phyloP scores from a whole-genome alignment of 2,113 vertebrate species.

The Elgaria multicarinata region DNA sequence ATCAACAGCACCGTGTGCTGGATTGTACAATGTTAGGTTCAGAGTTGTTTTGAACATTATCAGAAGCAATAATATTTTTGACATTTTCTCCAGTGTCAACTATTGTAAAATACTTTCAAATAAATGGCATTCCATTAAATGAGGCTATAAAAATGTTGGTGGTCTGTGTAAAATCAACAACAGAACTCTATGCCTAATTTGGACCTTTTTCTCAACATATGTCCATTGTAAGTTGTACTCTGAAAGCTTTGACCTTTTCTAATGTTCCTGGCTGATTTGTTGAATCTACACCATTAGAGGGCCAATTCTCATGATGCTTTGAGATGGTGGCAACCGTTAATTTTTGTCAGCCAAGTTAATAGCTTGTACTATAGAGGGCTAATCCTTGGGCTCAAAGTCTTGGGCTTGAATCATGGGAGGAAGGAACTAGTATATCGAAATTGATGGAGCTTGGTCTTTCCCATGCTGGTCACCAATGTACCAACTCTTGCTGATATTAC shows the following conservation, averaged over 20 bases:
- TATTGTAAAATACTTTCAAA: conserved; percentile 33
- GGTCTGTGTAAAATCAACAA: conserved; percentile 20
- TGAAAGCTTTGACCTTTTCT: background rate
- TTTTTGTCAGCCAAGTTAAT: background rate
- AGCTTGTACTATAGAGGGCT: background rate
- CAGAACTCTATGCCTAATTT: conserved; percentile 1
- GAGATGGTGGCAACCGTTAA: background rate
- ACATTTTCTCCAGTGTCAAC: conserved; percentile 45
- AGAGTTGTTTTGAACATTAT: conserved; percentile 18
- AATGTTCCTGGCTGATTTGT: background rate
- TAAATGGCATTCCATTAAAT: conserved; percentile 17
- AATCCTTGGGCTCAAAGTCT: background rate
- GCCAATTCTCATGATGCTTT: background rate
- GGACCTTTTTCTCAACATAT: background rate
- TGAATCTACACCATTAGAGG: background rate
- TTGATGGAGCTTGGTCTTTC: background rate
- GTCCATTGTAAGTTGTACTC: background rate
- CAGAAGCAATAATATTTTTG: conserved; percentile 36
- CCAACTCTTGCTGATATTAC: background rate
- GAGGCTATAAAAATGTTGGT: conserved; percentile 21
- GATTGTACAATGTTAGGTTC: conserved; percentile 27
- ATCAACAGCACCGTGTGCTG: conserved; percentile 37
- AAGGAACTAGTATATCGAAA: background rate
- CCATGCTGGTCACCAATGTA: background rate
- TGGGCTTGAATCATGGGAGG: background rate